phyloP scores from a whole-genome alignment of 2,113 vertebrate genomes.

The Channa argus region DNA sequence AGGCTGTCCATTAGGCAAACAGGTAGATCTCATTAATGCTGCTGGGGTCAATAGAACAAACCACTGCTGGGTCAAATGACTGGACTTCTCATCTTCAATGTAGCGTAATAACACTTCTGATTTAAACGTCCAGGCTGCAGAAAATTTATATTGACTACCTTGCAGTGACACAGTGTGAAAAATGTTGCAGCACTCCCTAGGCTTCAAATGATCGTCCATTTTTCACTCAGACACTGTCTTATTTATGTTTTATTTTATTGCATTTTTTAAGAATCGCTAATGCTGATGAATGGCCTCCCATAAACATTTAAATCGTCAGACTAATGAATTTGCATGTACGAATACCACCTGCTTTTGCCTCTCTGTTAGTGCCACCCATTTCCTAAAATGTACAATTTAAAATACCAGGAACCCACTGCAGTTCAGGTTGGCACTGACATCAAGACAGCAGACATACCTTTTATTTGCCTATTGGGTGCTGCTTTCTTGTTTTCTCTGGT shows the following conservation, averaged over 20 bases:
- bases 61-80: conserved; percentile 67
- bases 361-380: too few relatives aligned
- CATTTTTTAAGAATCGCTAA: conserved; percentile 65
- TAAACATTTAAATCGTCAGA: conserved; percentile 45
- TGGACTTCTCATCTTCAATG: conserved; percentile 71
- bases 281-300: conserved; percentile 58
- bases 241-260: conserved; percentile 55
- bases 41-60: conserved; percentile 69
- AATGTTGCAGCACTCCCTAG: conserved; percentile 26
- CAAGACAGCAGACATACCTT: too few relatives aligned
- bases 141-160: conserved; percentile 50
- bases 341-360: too few relatives aligned
- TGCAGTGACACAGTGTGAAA: conserved; percentile 26
- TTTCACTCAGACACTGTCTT: conserved; percentile 57
- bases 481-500: too few relatives aligned
- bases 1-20: conserved; percentile 53
- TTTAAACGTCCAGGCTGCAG: conserved; percentile 65
- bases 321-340: too few relatives aligned
- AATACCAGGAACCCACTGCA: too few relatives aligned
- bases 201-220: conserved; percentile 49
- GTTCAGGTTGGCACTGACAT: too few relatives aligned
- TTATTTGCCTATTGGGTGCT: too few relatives aligned
- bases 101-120: conserved; percentile 67
- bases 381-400: too few relatives aligned
- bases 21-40: conserved; percentile 73